These are phyloP conservation scores for Channa striata DNA, from an alignment of 2,797 vertebrate species.

Conservation along the genomic window DNA sequence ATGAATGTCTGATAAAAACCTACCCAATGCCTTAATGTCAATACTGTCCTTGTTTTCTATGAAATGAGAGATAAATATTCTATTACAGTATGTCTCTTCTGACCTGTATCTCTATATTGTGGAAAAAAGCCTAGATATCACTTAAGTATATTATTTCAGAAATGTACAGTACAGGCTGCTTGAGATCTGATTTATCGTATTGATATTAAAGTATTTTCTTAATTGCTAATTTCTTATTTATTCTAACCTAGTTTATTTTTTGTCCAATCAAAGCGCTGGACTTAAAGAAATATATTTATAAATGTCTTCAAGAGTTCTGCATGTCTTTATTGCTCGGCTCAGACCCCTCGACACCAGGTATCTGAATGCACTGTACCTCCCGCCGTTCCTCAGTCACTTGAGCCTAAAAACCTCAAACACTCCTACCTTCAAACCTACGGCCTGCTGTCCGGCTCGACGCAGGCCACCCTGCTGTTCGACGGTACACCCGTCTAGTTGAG, in stretches of 20 bases:
- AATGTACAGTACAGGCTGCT: slow-evolving; percentile 70
- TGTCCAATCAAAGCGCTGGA: slow-evolving; percentile 61
- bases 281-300: slow-evolving; percentile 71
- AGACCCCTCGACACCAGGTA: slow-evolving; percentile 61
- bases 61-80: slow-evolving; percentile 74
- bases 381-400: slow-evolving; percentile 65
- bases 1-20: slow-evolving; percentile 81
- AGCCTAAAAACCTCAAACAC: slow-evolving; percentile 75
- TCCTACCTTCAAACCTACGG: slow-evolving; percentile 73
- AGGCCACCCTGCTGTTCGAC: slow-evolving; percentile 57
- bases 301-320: slow-evolving; percentile 64
- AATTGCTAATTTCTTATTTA: slow-evolving; percentile 78
- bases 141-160: slow-evolving; percentile 66
- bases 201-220: slow-evolving; percentile 81
- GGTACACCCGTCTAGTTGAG: slow-evolving; percentile 48
- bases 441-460: slow-evolving; percentile 28
- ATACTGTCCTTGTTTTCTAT: slow-evolving; percentile 79
- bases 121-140: slow-evolving; percentile 66
- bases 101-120: slow-evolving; percentile 79
- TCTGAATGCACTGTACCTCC: slow-evolving; percentile 71
- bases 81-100: slow-evolving; percentile 69
- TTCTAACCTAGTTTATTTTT: slow-evolving; percentile 73
- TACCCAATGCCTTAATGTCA: slow-evolving; percentile 85
- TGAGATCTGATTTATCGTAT: slow-evolving; percentile 70
- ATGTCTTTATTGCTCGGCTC: slow-evolving; percentile 59